A percentile compares a stretch with the other conserved stretches of the same genome.
Conservation (phyloP, 2,113 vertebrate genomes). For the Aspiorhynchus laticeps region DNA sequence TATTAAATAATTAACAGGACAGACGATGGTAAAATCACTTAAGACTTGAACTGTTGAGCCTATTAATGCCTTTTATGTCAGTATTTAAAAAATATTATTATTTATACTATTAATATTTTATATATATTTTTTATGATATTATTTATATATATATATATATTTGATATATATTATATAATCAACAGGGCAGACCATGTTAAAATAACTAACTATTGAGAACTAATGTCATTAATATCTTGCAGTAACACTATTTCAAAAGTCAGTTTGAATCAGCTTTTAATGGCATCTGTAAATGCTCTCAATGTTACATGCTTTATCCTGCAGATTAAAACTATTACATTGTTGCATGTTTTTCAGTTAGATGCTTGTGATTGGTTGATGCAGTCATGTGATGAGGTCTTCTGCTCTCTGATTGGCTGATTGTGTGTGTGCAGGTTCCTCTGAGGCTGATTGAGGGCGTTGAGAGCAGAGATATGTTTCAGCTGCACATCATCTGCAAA, state of each 20-base stretch:
- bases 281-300: background rate
- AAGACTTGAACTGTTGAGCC: background rate
- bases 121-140: too few species aligned
- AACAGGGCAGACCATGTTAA: too few species aligned
- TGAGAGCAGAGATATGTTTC: constrained; percentile 99
- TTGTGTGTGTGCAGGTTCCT: constrained; percentile 85
- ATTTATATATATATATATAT: too few species aligned
- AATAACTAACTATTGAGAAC: too few species aligned
- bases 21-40: background rate
- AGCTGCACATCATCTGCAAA: constrained; percentile 98
- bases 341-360: background rate
- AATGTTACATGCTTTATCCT: background rate
- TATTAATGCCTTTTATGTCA: background rate
- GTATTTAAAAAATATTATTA: background rate
- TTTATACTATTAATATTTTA: background rate
- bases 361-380: background rate
- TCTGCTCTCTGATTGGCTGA: constrained; percentile 47
- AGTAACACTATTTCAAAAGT: background rate
- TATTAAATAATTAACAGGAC: background rate
- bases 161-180: too few species aligned
- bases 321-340: background rate
- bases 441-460: constrained; percentile 96
- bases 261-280: background rate
- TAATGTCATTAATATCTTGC: background rate
- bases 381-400: background rate